Base-by-base conservation (phyloP, 2,113 vertebrate species). In the Nothoprocta pentlandii region DNA sequence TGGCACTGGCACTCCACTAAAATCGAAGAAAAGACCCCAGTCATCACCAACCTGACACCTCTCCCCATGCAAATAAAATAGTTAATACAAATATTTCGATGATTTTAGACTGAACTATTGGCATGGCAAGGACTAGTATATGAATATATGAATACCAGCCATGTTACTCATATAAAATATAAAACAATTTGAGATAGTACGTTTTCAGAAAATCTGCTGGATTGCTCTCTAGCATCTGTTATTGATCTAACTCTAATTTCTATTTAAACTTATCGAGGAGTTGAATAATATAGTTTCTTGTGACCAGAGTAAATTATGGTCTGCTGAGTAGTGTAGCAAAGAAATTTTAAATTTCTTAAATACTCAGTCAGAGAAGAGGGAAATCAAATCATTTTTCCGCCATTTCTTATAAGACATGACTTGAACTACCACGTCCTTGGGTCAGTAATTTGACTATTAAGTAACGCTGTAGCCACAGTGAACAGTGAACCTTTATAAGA, bases 31-130 rank as follows among this genome's bases (percentile, higher is more conserved):
- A 93, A 75, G 30, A 68, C 17, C 56, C 17, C 5, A 36, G 9
- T 39, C 26, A 64, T 58, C 22, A 86, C 20, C 19, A 80, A 36
- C n/a, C 82, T 90, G 44, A 73, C 63, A 77, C 49, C 14, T 47
- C 8, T 91, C 54, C 15, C 46, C 77, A 8, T 34, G 54, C 68
- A 90, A 91, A 90, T 85, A 62, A 87, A 92, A 64, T 41, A 4
- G 32, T 68, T 92, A 61, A 88, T 90, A 79, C 44, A 41, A 84
- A 80, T 73, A 51, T 89, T 90, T 86, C 53, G 53, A 34, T 84
- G 74, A 64, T 93, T 90, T 84, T 41, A 36, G 32, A 42, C 30
- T 15, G 44, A 81, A 42, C 56, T 92, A 47, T 26, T 84, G 73
- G 56, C 46, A 81, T 13, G 6, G 11, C n/a, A 83, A 77, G 41